Evolutionary conservation across 1,140 invertebrate species (phyloP), one percentile per base, ranked within the genome.

Genomic region (Diploscapter pachys): DNA sequence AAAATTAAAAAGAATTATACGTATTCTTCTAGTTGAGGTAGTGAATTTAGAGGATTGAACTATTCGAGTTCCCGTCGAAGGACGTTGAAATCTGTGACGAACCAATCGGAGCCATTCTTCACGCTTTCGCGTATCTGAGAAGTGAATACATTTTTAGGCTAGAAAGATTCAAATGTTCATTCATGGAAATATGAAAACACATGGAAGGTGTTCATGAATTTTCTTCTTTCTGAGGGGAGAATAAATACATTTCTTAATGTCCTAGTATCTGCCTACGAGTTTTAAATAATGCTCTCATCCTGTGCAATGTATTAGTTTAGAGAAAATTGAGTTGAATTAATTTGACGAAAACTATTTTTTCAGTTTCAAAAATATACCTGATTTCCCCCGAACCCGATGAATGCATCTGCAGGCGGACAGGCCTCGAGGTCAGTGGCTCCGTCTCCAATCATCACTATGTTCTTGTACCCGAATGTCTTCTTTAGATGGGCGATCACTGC

Each of bases 401-500:
- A 90, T 4, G 86, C 88, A 84, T 90, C 95, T 71, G 94, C 95
- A 5, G 95, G 94, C n/a, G 95, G 94, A 83, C 89, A 91, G 11
- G 95, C 93, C 88, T 97, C 95, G 75, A 94, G 89, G 88, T 99
- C 96, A 4, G 96, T 99, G 11, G 91, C 92, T 57, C 96, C 96
- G 88, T 99, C 96, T 3, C 96, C 96, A 68, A 99, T 90, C 89
- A 98, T 93, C 4, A 97, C 90, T 6, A 98, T 86, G 70, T 89
- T 90, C 80, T 92, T 89, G 85, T 93, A 93, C 53, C 90, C 89
- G 82, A 64, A 89, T 78, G 90, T 89, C 73, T 92, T 89, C 85
- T 94, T 96, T 62, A 98, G 88, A 78, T 90, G 85, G 53, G 89
- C 86, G 64, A 95, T 91, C 2, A 96, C 94, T 81, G 91, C 89